These are phyloP conservation scores for Drosophila suzukii DNA, from an alignment of 1,140 invertebrate species.

Conservation along the genomic window DNA sequence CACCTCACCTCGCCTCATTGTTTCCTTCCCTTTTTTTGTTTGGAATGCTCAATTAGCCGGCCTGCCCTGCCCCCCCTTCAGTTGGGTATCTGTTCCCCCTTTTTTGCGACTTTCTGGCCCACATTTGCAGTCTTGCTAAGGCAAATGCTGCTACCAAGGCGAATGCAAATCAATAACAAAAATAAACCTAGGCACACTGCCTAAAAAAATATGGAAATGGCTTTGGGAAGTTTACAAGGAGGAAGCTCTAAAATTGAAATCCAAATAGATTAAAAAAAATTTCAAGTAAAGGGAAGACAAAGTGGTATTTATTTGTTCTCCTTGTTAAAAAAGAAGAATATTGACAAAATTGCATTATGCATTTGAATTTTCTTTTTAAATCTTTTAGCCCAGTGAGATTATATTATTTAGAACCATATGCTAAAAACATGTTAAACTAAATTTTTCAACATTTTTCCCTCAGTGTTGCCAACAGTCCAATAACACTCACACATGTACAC, in stretches of 20 bases:
- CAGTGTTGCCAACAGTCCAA: constrained; percentile 3
- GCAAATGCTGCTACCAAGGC: constrained; percentile 30
- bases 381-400: no score
- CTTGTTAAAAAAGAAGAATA: no score
- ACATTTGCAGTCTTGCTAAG: constrained; percentile 42
- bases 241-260: neutral
- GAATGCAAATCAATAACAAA: constrained; percentile 72
- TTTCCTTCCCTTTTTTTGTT: constrained; percentile 36
- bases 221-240: neutral
- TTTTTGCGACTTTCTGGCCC: constrained; percentile 43
- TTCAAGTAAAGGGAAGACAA: no score
- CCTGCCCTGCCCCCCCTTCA: constrained; percentile 2
- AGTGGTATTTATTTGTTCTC: no score
- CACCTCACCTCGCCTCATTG: constrained; percentile 15
- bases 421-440: no score
- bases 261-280: no score
- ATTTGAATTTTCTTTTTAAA: no score
- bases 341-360: no score
- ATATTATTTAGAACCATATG: no score
- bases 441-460: neutral
- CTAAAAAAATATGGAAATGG: constrained; percentile 29
- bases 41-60: constrained; percentile 74
- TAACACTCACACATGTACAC: neutral
- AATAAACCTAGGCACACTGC: constrained; percentile 39
- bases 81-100: constrained; percentile 28